Conservation (phyloP, 2,888 invertebrate genomes). For the Nephrocerus scutellatus region DNA sequence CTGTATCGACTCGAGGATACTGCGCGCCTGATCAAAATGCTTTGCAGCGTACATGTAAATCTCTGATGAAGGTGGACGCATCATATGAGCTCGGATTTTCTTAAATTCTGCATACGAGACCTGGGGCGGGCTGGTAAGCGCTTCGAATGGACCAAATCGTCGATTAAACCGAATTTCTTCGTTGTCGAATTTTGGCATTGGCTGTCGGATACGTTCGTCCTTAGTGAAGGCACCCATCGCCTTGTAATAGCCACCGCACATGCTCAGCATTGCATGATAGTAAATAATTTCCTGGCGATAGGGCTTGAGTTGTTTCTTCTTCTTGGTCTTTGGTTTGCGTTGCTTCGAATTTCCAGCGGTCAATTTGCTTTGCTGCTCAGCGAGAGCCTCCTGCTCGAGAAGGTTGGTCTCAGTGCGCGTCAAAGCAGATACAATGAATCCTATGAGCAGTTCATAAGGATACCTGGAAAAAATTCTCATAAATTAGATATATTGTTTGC, state of each 20-base stretch:
- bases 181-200: slow-evolving; percentile 83
- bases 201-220: slow-evolving; percentile 78
- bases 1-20: slow-evolving; percentile 73
- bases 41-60: slow-evolving; percentile 79
- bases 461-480: slow-evolving; percentile 61
- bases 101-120: slow-evolving; percentile 85
- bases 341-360: slow-evolving; percentile 33
- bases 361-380: slow-evolving; percentile 43
- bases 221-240: slow-evolving; percentile 84
- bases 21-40: slow-evolving; percentile 86
- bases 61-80: slow-evolving; percentile 55
- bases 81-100: slow-evolving; percentile 67
- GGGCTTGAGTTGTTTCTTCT: slow-evolving; percentile 60
- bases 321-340: slow-evolving; percentile 47
- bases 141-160: slow-evolving; percentile 82
- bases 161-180: slow-evolving; percentile 93
- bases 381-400: slow-evolving; percentile 63
- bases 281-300: slow-evolving; percentile 79
- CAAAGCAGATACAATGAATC: slow-evolving; percentile 86
- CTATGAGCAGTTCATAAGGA: slow-evolving; percentile 88
- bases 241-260: slow-evolving; percentile 95
- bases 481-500: too few species aligned
- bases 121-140: slow-evolving; percentile 80
- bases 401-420: slow-evolving; percentile 82
- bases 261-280: slow-evolving; percentile 85